Evolutionary conservation across 2,888 invertebrate genomes (phyloP), one percentile per base, ranked within the genome.

Genomic region (Hedya salicella): DNA sequence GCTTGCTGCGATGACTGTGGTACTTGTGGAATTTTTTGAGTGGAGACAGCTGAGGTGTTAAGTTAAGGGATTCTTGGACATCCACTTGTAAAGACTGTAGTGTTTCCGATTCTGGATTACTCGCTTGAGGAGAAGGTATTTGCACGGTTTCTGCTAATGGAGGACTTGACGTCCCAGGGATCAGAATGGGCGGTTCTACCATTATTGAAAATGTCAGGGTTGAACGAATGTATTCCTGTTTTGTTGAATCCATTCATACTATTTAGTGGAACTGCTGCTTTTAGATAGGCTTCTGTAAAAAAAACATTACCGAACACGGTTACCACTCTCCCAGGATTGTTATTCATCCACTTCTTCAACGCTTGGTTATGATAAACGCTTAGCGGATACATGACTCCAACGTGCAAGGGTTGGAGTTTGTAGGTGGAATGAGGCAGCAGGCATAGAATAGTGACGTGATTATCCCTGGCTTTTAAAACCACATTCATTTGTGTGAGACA

Each of bases 231-330:
- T 62, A 68, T 69, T 1, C 68, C 67, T 63, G 66, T 19, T 36
- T 68, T 72, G 46, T 48, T 62, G 61, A 74, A 77, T 25, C 62
- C 67, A 44, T 72, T 73, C 19, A 73, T 62, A 19, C 74, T 74
- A n/a, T 70, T 75, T 5, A 70, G 70, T 73, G 75, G 75, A 68
- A 75, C 75, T 21, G 72, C 72, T 32, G 73, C 70, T 53, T 70
- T 63, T 53, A 72, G 49, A 60, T 72, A 75, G n/a, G 36, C 36
- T 36, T 11, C 2, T 9, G 2, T 2, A 36, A 36, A 36, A 2
- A 11, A 9, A 2, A 2, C 8, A 5, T 9, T 6, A 6, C 6
- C 5, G 11, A 2, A 36, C 2, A 9, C 9, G 6, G 36, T 9
- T 9, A 36, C 36, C 9, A 36, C 36, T 2, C 36, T 5, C 6